phyloP scores from a whole-genome alignment of 1,140 invertebrate genomes.

The Ceratoteleas bidentatus region DNA sequence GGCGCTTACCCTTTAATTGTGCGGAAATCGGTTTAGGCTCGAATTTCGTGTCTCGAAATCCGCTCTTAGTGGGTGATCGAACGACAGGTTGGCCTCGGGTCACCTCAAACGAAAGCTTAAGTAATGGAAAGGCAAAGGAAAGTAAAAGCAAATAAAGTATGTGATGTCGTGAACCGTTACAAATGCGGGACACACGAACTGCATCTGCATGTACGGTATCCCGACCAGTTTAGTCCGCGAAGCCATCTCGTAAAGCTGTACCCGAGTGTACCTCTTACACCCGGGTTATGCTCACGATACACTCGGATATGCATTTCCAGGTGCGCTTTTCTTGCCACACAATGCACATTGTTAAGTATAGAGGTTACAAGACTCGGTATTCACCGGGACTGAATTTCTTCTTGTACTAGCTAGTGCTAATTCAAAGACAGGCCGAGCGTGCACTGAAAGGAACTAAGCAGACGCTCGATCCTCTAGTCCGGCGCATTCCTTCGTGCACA shows the following conservation, averaged over 20 bases:
- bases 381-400: constrained; percentile 62
- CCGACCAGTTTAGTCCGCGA: constrained; percentile 53
- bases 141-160: constrained; percentile 53
- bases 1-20: too few relatives aligned
- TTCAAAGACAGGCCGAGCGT: constrained; percentile 59
- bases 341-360: constrained; percentile 68
- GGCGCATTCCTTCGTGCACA: constrained; percentile 26
- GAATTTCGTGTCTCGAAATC: too few relatives aligned
- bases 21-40: too few relatives aligned
- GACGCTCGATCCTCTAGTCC: constrained; percentile 28
- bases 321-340: constrained; percentile 65
- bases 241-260: constrained; percentile 64
- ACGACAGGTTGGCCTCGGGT: neutral
- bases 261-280: constrained; percentile 39
- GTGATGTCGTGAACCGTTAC: constrained; percentile 66
- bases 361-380: constrained; percentile 67
- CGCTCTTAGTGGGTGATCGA: neutral
- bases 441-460: constrained; percentile 34
- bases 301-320: constrained; percentile 65
- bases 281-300: constrained; percentile 55
- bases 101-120: constrained; percentile 36
- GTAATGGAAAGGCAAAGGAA: constrained; percentile 56
- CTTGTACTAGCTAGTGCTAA: constrained; percentile 65
- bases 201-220: constrained; percentile 65
- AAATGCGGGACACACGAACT: constrained; percentile 63